phyloP scores from a whole-genome alignment of 2,888 invertebrate genomes.

The Gymnoscelis rufifasciata region DNA sequence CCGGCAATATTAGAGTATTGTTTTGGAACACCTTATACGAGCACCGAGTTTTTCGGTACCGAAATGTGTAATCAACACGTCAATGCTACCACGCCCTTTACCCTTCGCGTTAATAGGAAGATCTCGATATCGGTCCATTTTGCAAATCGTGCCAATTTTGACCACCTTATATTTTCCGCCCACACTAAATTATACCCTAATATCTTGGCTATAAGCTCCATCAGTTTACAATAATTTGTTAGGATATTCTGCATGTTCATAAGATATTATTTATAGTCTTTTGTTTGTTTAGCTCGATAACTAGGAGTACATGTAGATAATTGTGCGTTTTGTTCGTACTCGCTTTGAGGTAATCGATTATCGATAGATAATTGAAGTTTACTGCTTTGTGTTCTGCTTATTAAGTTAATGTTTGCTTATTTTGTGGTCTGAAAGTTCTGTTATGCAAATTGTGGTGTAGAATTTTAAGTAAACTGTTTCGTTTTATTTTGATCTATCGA shows the following conservation, averaged over 20 bases:
- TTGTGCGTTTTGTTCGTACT: slow-evolving; percentile 11
- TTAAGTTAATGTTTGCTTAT: too few species aligned
- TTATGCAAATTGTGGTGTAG: too few species aligned
- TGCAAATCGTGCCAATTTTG: slow-evolving; percentile 44
- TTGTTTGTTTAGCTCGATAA: slow-evolving; percentile 39
- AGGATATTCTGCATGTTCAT: slow-evolving; percentile 40
- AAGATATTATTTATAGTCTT: slow-evolving; percentile 51
- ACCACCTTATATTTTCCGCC: slow-evolving; percentile 14
- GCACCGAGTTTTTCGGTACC: slow-evolving; percentile 56
- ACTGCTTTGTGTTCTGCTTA: not conserved
- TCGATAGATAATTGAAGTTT: slow-evolving; percentile 16
- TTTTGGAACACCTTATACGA: slow-evolving; percentile 32
- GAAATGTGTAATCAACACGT: slow-evolving; percentile 72
- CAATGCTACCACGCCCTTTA: slow-evolving; percentile 63
- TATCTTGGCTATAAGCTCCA: not conserved
- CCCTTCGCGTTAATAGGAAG: slow-evolving; percentile 66
- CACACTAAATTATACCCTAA: slow-evolving; percentile 30
- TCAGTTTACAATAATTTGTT: too few species aligned
- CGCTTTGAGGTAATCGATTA: slow-evolving; percentile 6
- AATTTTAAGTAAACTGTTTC: too few species aligned
- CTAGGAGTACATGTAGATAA: slow-evolving; percentile 10
- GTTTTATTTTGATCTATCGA: too few species aligned
- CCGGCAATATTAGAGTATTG: not conserved
- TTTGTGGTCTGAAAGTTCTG: too few species aligned
- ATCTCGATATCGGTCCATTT: slow-evolving; percentile 63